Evolutionary conservation across 2,113 vertebrate genomes (phyloP), one percentile per base, ranked within the genome.

Genomic region (Corythaixoides concolor): DNA sequence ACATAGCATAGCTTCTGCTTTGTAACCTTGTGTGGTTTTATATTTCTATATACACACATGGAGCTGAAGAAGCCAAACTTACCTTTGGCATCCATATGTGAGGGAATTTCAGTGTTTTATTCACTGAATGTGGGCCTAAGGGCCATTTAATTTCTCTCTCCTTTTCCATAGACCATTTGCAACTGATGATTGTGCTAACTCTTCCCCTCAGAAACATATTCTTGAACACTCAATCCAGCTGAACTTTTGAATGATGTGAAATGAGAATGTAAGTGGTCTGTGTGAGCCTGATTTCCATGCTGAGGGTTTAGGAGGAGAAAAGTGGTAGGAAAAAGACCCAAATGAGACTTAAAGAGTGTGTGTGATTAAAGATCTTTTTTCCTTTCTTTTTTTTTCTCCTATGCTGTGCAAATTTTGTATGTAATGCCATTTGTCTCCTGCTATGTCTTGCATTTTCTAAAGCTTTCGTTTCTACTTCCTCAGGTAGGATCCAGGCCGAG

Each of bases 11-110:
- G 66, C 92, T 96, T 87, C 81, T 95, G 85, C 73, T 39, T 82
- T 90, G 73, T 89, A 72, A 43, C 55, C 64, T 58, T 73, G 8
- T 58, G 66, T 79, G 79, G 91, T 86, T 97, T 97, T 96, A 27
- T 96, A 66, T 91, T 96, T 79, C 87, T 90, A 19, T 28, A 53
- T 41, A 89, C 21, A 80, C 63, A 92, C 32, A n/a, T 0, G 1
- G 47, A 85, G 59, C 9, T 45, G 55, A 93, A 78, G 75, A 93
- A 96, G 82, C 19, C 62, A 88, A 92, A 80, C 10, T 84, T 94
- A 69, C 68, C 45, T 90, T 93, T 80, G 75, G 26, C 77, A 76
- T 74, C 41, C 53, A 58, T 35, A 27, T 86, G 35, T 56, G 45
- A 83, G 33, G 32, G 72, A 67, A 69, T 27, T 66, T 86, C 47